phyloP scores from a whole-genome alignment of 2,888 invertebrate genomes.

The Allophyes oxyacanthae region DNA sequence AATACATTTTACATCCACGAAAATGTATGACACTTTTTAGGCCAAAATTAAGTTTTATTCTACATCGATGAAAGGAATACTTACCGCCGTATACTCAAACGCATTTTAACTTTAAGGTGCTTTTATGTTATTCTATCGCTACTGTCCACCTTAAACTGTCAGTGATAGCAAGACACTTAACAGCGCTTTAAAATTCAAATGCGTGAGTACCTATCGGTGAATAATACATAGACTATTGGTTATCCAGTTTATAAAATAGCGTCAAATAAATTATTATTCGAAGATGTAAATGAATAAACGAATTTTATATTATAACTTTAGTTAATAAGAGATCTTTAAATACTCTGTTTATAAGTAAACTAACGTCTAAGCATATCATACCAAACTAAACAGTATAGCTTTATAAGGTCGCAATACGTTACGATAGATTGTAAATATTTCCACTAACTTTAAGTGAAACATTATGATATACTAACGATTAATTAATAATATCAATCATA shows the following conservation, averaged over 20 bases:
- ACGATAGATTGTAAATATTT: conserved; percentile 47
- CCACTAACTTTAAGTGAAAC: conserved; percentile 36
- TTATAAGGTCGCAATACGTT: conserved; percentile 53
- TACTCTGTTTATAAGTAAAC: conserved; percentile 52
- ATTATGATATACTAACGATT: no score
- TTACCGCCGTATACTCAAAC: no score
- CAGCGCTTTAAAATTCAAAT: no score
- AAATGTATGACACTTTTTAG: conserved; percentile 32
- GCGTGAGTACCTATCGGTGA: no score
- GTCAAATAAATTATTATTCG: conserved; percentile 41
- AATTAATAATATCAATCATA: background rate
- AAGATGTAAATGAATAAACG: conserved; percentile 30
- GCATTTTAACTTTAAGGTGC: no score
- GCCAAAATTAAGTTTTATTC: conserved; percentile 18
- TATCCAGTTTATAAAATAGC: conserved; percentile 27
- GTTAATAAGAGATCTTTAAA: conserved; percentile 37
- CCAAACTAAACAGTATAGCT: conserved; percentile 69
- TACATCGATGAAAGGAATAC: background rate
- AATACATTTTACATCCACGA: conserved; percentile 24
- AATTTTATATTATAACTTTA: conserved; percentile 27
- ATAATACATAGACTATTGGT: conserved; percentile 14
- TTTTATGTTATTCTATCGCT: no score
- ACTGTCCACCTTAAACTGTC: no score
- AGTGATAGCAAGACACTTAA: no score
- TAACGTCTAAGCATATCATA: conserved; percentile 63